These are phyloP conservation scores for Cheilosia variabilis DNA, from an alignment of 2,888 invertebrate genomes.

Conservation along the genomic window DNA sequence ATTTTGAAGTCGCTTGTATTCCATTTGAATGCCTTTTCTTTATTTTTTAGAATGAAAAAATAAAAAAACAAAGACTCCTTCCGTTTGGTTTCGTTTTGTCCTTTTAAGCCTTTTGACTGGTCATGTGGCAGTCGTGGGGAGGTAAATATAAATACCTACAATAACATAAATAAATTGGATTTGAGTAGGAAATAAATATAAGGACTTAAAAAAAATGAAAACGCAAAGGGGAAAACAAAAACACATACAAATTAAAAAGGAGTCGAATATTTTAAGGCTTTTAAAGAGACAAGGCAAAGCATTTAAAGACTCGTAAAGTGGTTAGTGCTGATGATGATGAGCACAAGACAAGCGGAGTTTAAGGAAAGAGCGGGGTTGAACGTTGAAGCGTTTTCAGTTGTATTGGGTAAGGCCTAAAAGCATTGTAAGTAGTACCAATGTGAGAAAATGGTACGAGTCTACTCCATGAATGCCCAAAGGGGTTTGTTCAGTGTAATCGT, in stretches of 20 bases:
- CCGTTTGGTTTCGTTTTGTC: slow-evolving; percentile 11
- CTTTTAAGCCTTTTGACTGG: slow-evolving; percentile 43
- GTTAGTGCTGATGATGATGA: too few species aligned
- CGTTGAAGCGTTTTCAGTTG: too few species aligned
- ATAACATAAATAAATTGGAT: slow-evolving; percentile 38
- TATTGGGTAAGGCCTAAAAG: too few species aligned
- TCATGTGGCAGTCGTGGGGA: slow-evolving; percentile 40
- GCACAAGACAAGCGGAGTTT: too few species aligned
- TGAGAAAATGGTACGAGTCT: too few species aligned
- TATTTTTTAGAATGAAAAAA: background rate
- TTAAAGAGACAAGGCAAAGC: too few species aligned
- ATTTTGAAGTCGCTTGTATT: slow-evolving; percentile 42
- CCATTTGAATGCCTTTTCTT: slow-evolving; percentile 46
- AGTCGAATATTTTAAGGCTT: too few species aligned
- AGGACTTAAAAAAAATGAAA: background rate
- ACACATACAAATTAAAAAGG: slow-evolving; percentile 26
- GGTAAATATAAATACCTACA: slow-evolving; percentile 3
- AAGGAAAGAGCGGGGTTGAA: too few species aligned
- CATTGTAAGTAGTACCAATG: too few species aligned
- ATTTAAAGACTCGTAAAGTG: too few species aligned
- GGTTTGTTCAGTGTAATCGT: too few species aligned
- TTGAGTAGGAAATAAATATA: slow-evolving; percentile 38
- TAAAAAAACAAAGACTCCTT: background rate
- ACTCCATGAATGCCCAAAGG: too few species aligned
- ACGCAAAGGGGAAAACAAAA: background rate